phyloP scores from a whole-genome alignment of 1,140 invertebrate species.

The Neoseiulus cucumeris region DNA sequence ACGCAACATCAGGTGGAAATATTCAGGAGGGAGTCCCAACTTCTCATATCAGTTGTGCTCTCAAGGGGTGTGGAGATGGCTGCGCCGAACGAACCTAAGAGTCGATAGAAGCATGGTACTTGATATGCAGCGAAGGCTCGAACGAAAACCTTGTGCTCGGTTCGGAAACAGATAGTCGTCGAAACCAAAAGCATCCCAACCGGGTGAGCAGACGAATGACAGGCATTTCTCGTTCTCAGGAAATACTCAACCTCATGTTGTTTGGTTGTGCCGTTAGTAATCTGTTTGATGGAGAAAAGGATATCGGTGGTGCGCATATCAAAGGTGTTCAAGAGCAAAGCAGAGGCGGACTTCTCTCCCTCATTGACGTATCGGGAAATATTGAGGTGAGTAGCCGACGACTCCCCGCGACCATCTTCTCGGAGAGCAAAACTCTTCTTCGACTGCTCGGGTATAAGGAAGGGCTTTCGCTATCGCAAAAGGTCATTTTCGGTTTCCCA shows the following conservation, averaged over 20 bases:
- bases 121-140: no score
- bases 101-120: no score
- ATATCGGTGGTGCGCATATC: not conserved
- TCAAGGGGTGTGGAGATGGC: not conserved
- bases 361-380: not conserved
- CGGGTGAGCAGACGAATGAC: no score
- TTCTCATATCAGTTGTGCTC: not conserved
- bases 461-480: no score
- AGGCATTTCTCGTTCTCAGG: not conserved
- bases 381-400: not conserved
- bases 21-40: not conserved
- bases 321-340: not conserved
- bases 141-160: no score
- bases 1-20: slow-evolving; percentile 2
- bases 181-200: no score
- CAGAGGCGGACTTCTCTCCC: not conserved
- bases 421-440: no score
- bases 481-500: no score
- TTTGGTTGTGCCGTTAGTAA: not conserved
- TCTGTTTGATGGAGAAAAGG: not conserved
- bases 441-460: no score
- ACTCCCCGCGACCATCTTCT: no score
- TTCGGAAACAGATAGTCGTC: no score
- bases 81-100: not conserved
- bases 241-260: not conserved